A percentile compares a stretch with the other conserved stretches of the same genome.
These are phyloP conservation scores for Rhea americana DNA, from an alignment of 2,113 vertebrate species.

Conservation along the genomic window DNA sequence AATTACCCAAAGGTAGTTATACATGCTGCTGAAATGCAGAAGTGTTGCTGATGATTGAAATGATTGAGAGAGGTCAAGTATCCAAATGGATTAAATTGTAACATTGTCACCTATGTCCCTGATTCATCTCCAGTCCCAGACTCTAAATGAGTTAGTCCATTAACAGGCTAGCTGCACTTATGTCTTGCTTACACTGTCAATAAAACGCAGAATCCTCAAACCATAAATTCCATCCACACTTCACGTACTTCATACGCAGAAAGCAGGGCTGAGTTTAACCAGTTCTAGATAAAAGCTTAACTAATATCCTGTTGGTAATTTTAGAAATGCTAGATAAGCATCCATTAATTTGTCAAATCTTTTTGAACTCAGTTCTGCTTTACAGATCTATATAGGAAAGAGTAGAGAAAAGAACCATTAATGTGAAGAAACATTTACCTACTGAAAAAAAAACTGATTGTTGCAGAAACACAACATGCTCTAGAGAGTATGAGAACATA, in stretches of 20 bases:
- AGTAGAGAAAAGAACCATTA: neutral
- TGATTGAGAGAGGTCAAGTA: neutral
- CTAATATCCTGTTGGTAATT: neutral
- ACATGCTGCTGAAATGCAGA: neutral
- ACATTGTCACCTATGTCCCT: neutral
- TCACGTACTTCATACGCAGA: neutral
- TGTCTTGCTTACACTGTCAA: neutral
- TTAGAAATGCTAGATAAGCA: neutral
- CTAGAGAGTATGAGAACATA: neutral
- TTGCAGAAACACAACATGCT: neutral
- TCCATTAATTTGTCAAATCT: neutral
- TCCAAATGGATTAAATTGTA: neutral
- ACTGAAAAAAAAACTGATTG: neutral
- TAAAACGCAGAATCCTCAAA: neutral
- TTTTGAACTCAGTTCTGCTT: neutral
- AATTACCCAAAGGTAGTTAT: neutral
- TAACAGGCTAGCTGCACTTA: neutral
- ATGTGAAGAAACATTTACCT: neutral
- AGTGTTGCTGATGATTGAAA: neutral
- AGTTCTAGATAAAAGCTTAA: neutral
- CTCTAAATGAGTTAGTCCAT: neutral
- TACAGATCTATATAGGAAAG: neutral
- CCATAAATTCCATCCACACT: no score
- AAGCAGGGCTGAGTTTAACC: neutral
- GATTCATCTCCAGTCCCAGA: neutral